Evolutionary conservation across 2,113 vertebrate species (phyloP).

Genomic region (Scophthalmus maximus): DNA sequence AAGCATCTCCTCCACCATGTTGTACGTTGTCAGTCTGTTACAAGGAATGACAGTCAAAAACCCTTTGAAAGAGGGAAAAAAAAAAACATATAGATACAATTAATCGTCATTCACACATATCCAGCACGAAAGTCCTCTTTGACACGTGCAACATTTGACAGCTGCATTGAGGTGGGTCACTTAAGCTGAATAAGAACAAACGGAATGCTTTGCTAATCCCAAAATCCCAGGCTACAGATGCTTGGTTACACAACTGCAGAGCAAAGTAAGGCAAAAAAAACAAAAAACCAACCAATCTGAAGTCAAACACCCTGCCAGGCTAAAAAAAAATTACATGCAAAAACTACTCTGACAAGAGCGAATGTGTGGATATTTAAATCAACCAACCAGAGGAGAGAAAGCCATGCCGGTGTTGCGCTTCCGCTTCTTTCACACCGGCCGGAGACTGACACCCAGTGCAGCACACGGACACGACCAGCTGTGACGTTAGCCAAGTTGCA

Average conservation of each 20-base stretch:
- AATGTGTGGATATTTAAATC: not conserved
- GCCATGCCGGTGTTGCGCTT: not conserved
- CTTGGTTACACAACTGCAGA: constrained; percentile 64
- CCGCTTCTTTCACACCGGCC: no score
- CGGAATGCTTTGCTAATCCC: constrained; percentile 62
- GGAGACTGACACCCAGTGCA: no score
- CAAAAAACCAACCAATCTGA: constrained; percentile 3
- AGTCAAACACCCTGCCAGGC: constrained; percentile 24
- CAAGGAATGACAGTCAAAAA: no score
- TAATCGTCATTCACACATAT: not conserved
- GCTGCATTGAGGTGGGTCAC: constrained; percentile 15
- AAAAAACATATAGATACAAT: no score
- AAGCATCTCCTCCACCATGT: not conserved
- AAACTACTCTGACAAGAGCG: not conserved
- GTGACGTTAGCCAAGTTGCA: no score
- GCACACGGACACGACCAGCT: no score
- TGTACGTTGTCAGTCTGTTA: not conserved
- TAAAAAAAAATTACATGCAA: not conserved
- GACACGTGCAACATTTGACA: constrained; percentile 13
- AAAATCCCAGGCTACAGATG: constrained; percentile 62
- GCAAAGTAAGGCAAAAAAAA: constrained; percentile 34
- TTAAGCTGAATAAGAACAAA: constrained; percentile 50
- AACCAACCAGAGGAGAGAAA: no score
- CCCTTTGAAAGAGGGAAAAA: no score
- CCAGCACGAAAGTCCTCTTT: not conserved